Conservation (phyloP, 2,113 vertebrate species). For the Himantopus leucocephalus region DNA sequence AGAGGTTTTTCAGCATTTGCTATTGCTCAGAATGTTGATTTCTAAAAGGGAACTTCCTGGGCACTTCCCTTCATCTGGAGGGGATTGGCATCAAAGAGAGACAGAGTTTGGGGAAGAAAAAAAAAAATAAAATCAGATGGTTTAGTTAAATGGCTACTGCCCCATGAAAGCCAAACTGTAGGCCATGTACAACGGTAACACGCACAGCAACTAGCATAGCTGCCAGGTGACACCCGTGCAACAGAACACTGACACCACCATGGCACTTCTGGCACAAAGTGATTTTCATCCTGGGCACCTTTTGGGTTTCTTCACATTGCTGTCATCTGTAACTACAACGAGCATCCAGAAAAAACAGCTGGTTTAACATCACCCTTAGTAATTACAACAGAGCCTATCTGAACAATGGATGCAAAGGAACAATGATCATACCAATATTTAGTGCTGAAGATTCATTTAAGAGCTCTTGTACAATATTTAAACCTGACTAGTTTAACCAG, state of each 20-base stretch:
- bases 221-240: neutral
- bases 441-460: neutral
- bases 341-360: neutral
- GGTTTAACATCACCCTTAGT: neutral
- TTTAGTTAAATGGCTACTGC: neutral
- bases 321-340: neutral
- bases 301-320: neutral
- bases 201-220: accelerated
- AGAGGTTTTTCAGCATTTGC: neutral
- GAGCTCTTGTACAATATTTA: neutral
- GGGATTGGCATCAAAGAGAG: neutral
- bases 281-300: neutral
- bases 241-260: neutral
- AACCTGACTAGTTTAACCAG: neutral
- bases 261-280: neutral
- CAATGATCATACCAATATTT: neutral
- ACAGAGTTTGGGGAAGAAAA: neutral
- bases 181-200: accelerated
- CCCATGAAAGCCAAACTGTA: neutral
- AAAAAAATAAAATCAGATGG: neutral
- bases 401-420: neutral
- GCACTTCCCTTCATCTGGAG: neutral
- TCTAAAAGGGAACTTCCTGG: neutral
- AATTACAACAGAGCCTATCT: neutral
- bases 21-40: neutral